phyloP scores from a whole-genome alignment of 2,888 invertebrate species.

The Anarsia innoxiella region DNA sequence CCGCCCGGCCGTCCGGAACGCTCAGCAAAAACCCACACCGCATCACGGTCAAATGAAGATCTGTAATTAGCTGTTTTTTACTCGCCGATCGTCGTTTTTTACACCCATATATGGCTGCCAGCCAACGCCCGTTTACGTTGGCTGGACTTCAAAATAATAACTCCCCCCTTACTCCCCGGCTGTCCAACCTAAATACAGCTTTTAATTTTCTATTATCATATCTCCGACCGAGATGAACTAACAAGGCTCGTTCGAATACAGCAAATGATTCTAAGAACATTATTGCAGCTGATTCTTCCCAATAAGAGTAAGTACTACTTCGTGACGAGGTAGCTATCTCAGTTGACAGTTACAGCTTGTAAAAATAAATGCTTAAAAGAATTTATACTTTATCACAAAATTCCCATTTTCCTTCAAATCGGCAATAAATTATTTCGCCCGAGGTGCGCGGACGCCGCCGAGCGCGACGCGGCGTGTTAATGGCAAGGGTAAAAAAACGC shows the following conservation, averaged over 20 bases:
- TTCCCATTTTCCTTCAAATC: constrained; percentile 61
- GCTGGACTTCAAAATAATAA: constrained; percentile 47
- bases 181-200: constrained; percentile 26
- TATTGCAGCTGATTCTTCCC: neutral
- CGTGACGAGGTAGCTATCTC: constrained; percentile 24
- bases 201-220: constrained; percentile 40
- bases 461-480: constrained; percentile 42
- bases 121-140: constrained; percentile 56
- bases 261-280: constrained; percentile 9
- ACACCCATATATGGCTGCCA: constrained; percentile 45
- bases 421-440: constrained; percentile 53
- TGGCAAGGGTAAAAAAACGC: constrained; percentile 36
- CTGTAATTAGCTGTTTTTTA: constrained; percentile 65
- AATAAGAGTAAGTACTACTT: constrained; percentile 4
- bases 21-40: constrained; percentile 45
- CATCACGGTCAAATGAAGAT: constrained; percentile 73
- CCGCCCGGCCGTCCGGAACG: constrained; percentile 44
- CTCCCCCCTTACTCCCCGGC: constrained; percentile 17
- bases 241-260: constrained; percentile 24
- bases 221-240: constrained; percentile 20
- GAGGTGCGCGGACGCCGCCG: constrained; percentile 47
- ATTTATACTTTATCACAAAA: constrained; percentile 51
- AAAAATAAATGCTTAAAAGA: constrained; percentile 23
- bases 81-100: constrained; percentile 48
- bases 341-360: constrained; percentile 24